phyloP scores from a whole-genome alignment of 2,113 vertebrate species.

The Corvus moneduloides region DNA sequence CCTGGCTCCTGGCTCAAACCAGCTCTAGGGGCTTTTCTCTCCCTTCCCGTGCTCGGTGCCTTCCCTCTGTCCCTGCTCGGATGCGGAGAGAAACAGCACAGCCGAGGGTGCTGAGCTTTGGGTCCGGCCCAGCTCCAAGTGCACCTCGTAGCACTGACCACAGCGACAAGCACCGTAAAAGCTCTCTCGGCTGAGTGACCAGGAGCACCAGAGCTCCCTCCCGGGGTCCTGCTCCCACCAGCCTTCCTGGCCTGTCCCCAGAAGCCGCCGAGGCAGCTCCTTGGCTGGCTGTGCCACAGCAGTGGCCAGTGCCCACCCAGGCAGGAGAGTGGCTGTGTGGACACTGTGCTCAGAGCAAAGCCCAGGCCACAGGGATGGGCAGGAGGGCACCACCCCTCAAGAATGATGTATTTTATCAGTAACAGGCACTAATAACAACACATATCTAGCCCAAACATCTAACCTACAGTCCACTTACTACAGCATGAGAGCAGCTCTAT shows the following conservation, averaged over 20 bases:
- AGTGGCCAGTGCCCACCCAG: accelerated
- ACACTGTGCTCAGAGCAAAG: neutral
- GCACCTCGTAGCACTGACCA: accelerated
- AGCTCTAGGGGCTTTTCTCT: neutral
- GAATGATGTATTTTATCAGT: neutral
- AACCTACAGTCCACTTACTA: neutral
- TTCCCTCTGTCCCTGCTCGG: neutral
- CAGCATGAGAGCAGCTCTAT: neutral
- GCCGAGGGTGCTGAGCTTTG: too few relatives aligned
- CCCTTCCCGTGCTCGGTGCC: neutral
- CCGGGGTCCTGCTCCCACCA: neutral
- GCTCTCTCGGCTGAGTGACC: neutral
- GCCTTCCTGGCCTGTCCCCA: neutral
- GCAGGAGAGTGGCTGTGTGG: accelerated
- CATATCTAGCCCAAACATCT: neutral
- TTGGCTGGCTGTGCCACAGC: neutral
- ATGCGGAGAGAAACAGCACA: neutral
- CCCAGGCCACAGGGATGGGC: accelerated
- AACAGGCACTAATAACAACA: neutral
- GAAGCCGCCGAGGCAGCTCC: neutral
- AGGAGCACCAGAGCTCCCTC: neutral
- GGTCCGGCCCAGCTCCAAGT: neutral
- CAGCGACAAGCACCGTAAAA: too few relatives aligned
- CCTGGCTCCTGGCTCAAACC: neutral
- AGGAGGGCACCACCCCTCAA: neutral